These are phyloP conservation scores for Bos javanicus DNA, from an alignment of 2,113 vertebrate species.

Conservation along the genomic window DNA sequence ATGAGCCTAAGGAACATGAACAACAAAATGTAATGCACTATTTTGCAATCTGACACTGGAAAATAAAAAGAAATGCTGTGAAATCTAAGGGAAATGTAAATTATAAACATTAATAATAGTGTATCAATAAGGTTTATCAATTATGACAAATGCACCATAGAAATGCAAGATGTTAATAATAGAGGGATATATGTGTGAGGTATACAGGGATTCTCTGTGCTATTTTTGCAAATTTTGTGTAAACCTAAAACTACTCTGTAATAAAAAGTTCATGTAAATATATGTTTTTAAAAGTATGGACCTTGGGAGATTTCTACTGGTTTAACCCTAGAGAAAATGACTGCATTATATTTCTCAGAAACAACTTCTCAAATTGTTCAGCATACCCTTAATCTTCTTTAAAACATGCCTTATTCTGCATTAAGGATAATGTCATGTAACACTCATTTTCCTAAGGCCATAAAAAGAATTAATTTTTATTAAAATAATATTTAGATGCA, in stretches of 20 bases:
- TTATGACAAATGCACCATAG: not conserved
- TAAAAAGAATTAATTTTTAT: not conserved
- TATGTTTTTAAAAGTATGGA: not conserved
- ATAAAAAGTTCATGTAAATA: not conserved
- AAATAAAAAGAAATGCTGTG: not conserved
- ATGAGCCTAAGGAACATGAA: not conserved
- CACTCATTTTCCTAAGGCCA: not conserved
- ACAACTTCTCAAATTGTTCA: not conserved
- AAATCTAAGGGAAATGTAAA: not conserved
- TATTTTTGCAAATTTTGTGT: not conserved
- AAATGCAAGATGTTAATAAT: not conserved
- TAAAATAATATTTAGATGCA: not conserved
- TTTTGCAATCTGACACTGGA: not conserved
- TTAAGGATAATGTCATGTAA: not conserved
- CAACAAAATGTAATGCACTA: not conserved
- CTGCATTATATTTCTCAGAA: not conserved
- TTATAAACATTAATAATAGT: not conserved
- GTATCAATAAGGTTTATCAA: not conserved
- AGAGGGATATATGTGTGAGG: fast-evolving
- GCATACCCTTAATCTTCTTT: not conserved
- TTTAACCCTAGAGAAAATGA: not conserved
- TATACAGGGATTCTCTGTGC: not conserved
- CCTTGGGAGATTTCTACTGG: not conserved
- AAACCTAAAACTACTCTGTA: not conserved
- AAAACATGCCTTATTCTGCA: not conserved